These are phyloP conservation scores for Ditylenchus weischeri DNA, from an alignment of 2,888 invertebrate species.

Conservation along the genomic window DNA sequence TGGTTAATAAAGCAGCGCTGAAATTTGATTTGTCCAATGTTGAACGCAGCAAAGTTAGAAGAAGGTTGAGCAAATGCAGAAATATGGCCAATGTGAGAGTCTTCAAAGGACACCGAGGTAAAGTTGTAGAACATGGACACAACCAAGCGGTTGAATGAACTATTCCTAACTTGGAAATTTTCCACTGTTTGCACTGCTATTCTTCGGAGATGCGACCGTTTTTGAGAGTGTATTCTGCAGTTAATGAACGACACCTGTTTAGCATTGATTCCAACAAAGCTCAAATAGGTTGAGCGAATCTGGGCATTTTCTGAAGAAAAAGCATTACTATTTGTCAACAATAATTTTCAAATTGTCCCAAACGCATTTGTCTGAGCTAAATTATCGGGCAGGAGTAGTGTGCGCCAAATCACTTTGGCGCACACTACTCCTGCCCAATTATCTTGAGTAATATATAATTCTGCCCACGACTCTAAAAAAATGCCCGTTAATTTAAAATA, in stretches of 20 bases:
- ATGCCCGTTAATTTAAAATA: too few species aligned
- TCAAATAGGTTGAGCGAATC: constrained; percentile 28
- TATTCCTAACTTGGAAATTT: constrained; percentile 28
- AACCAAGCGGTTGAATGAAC: constrained; percentile 29
- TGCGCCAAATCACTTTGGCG: too few species aligned
- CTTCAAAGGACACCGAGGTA: constrained; percentile 27
- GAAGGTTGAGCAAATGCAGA: constrained; percentile 10
- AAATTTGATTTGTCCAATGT: constrained; percentile 24
- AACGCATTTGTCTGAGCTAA: too few species aligned
- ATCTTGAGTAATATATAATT: too few species aligned
- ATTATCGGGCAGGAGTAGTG: too few species aligned
- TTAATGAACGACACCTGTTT: constrained; percentile 7
- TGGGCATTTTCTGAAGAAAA: constrained; percentile 27
- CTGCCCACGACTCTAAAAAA: too few species aligned
- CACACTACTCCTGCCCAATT: too few species aligned
- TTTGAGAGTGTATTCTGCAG: not conserved
- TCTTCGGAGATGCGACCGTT: constrained; percentile 9
- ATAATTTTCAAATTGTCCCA: not conserved
- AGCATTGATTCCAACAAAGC: constrained; percentile 21
- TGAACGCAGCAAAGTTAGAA: constrained; percentile 9
- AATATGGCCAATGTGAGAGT: constrained; percentile 31
- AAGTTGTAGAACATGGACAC: constrained; percentile 22
- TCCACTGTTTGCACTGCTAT: constrained; percentile 19
- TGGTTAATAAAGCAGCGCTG: constrained; percentile 27
- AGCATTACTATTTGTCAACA: not conserved